Base-by-base conservation (phyloP, 1,140 invertebrate species). In the Aphelenchoides avenae region DNA sequence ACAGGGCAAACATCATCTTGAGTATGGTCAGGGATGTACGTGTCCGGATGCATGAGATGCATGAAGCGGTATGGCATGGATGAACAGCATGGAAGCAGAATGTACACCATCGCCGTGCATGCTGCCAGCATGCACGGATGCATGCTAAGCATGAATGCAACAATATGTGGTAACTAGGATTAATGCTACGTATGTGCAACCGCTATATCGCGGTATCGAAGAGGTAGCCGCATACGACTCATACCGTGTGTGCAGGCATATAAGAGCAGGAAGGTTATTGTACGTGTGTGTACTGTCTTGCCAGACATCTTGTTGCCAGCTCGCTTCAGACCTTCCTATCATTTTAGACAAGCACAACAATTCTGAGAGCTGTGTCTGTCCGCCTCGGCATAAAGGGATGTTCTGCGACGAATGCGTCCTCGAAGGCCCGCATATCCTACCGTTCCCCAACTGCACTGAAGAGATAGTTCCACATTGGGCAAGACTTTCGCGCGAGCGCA, bases 331-430 rank as follows among this genome's bases (percentile, higher is more conserved):
- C n/a, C n/a, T n/a, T n/a, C n/a, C n/a, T n/a, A n/a, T n/a, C 3
- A 6, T 24, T 59, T 1, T 34, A 56, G 53, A 56, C 27, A 56
- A 60, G 31, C 11, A 11, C 22, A 57, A 57, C 24, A 20, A 39
- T 11, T 41, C 37, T 7, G 24, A 57, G 47, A 39, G 33, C n/a
- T 61, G 58, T 50, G 47, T 61, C n/a, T 61, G 58, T 26, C 58
- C 58, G n/a, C 43, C 58, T 3, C 57, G 58, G 9, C 46, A 61
- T 24, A 59, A 27, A 20, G 58, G 58, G 20, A 31, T 30, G 24
- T 63, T 58, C 27, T 61, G 58, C 40, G 59, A 61, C 33, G 59
- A 63, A 30, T 61, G 58, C 56, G 26, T 34, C 30, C 26, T 63
- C 27, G 37, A 22, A 18, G 56, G 47, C 13, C 27, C 20, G 15